Evolutionary conservation across 2,888 invertebrate species (phyloP), one percentile per base, ranked within the genome.

Genomic region (Leucania comma): DNA sequence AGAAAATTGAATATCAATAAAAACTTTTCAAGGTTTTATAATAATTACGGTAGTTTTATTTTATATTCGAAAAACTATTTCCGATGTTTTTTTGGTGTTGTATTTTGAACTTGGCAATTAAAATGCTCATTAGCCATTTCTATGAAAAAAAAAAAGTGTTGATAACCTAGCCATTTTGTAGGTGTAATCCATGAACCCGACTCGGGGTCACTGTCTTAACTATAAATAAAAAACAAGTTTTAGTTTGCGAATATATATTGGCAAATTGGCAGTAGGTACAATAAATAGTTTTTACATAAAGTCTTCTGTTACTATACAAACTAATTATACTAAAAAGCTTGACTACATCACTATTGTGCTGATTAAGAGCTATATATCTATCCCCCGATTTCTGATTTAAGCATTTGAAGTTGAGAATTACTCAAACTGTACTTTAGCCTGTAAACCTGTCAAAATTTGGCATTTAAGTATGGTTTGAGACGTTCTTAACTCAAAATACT

Each of bases 11-110:
- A 26, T 70, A 17, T 24, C 10, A 53, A 32, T 53, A 53, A 53
- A 51, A 53, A 32, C 35, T 26, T 48, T 35, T 70, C 14, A 17
- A 24, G 8, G 0, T 53, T 69, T 42, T 8, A 17, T 42, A 35
- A 29, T 29, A 35, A 4, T 17, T 10, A 51, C 22, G 26, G 70
- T 29, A 42, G 20, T 68, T 68, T 68, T 70, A 32, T 70, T 70
- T 35, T 67, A n/a, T 1, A 68, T n/a, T 14, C 14, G 0, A 51
- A 20, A 2, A 60, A 2, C 24, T 53, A 51, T 4, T 24, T 17
- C 1, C 24, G 14, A 53, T 51, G 8, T 17, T 53, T 51, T 51
- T 5, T 53, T 24, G 24, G 4, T 50, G 10, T 22, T 50, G 50
- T 22, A 3, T n/a, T 5, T 42, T 42, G 42, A 42, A 35, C 14